A percentile compares a stretch with the other conserved stretches of the same genome.
Conservation (phyloP, 2,113 vertebrate species). For the Gobio gobio region DNA sequence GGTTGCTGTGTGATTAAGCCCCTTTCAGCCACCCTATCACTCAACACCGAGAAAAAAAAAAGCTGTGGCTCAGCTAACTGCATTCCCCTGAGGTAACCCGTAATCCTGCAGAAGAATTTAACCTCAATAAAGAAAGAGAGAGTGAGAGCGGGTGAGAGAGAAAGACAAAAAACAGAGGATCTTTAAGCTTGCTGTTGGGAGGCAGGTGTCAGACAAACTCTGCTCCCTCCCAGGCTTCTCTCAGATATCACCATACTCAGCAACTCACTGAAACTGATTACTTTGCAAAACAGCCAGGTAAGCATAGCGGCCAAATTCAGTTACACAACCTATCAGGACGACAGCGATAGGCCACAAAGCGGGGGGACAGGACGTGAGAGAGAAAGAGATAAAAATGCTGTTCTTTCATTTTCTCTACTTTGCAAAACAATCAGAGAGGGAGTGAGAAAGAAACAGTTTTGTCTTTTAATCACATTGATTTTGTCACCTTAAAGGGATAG, state of each 20-base stretch:
- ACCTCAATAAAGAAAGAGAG: slow-evolving; percentile 57
- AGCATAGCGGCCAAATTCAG: slow-evolving; percentile 8
- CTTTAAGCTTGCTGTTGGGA: slow-evolving; percentile 53
- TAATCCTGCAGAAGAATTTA: slow-evolving; percentile 75
- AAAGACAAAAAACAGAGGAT: slow-evolving; percentile 27
- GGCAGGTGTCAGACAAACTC: slow-evolving; percentile 53
- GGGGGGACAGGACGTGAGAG: neutral
- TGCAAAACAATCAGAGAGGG: neutral
- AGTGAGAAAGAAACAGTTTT: neutral
- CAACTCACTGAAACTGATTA: slow-evolving; percentile 62
- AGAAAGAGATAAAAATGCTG: neutral
- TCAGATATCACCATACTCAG: slow-evolving; percentile 28
- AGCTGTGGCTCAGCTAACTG: slow-evolving; percentile 63
- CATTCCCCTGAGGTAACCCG: slow-evolving; percentile 65
- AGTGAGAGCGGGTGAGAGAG: neutral
- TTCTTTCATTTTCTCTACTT: neutral
- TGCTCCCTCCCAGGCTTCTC: slow-evolving; percentile 33
- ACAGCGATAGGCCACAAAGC: neutral
- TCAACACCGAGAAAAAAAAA: slow-evolving; percentile 64
- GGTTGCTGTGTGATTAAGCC: slow-evolving; percentile 79
- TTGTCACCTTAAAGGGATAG: neutral
- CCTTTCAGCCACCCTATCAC: slow-evolving; percentile 74
- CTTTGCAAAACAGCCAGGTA: slow-evolving; percentile 60
- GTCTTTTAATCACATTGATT: neutral
- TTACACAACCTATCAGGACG: slow-evolving; percentile 36